Evolutionary conservation across 2,888 invertebrate species (phyloP), one percentile per base, ranked within the genome.

Genomic region (Drosophila emarginata): DNA sequence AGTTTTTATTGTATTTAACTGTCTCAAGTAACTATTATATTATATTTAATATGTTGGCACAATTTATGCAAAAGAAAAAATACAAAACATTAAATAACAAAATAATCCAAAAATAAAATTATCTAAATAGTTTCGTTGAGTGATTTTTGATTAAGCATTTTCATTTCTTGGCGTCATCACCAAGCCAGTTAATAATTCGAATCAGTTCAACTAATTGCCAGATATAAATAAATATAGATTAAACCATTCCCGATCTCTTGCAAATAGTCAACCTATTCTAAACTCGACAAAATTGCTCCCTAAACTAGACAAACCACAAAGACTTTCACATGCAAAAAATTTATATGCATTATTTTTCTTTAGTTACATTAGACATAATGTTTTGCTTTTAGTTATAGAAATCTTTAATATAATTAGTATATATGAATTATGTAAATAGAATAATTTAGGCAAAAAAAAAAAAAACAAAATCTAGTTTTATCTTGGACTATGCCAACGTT

Each of bases 401-500:
- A 18, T 45, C 18, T 45, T 45, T 21, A 21, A 45, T 11, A 45
- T 9, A 9, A 32, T 45, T 45, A 45, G 45, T 45, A 45, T 45
- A 21, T 9, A 37, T 14, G 76, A 52, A 26, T 52, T 52, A 32
- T 18, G 77, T 81, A 87, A 69, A 76, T 80, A 78, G 65, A 60
- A 59, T 40, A 77, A 73, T 54, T 50, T 50, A 18, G 52, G 58
- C 51, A 59, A 57, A 18, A 26, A 56, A 64, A 51, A 36, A 9
- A 21, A 39, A 64, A 26, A 32, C 4, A 51, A 40, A 32, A 28
- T 4, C 12, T 45, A 61, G 63, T 61, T n/a, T 39, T 53, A 72
- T 68, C 80, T 74, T 78, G 51, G 75, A 72, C 69, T 36, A 68
- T 59, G 74, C 79, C 68, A 71, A 76, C 72, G 72, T 78, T 59